These are phyloP conservation scores for Triops cancriformis DNA, from an alignment of 1,140 invertebrate species.

Conservation along the genomic window DNA sequence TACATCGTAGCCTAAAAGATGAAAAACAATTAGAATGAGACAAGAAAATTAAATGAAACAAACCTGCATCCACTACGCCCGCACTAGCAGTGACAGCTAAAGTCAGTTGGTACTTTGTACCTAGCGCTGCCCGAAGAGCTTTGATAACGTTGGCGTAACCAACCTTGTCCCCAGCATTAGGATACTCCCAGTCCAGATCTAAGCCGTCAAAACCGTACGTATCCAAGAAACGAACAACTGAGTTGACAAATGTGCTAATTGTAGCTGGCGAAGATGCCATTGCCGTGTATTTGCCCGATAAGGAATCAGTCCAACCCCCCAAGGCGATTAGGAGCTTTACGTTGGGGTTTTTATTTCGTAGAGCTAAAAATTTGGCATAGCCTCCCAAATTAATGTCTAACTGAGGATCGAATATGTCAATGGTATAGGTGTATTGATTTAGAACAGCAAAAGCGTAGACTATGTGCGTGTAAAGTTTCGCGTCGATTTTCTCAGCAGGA, in stretches of 20 bases:
- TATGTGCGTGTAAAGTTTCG: conserved; percentile 41
- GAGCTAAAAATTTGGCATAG: conserved; percentile 38
- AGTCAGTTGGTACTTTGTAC: conserved; percentile 17
- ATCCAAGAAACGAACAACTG: conserved; percentile 45
- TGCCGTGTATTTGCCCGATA: conserved; percentile 20
- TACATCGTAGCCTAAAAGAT: conserved; percentile 10
- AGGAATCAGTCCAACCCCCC: conserved; percentile 69
- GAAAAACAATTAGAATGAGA: conserved; percentile 10
- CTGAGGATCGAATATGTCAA: conserved; percentile 26
- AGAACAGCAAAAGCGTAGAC: conserved; percentile 42
- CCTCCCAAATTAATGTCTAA: conserved; percentile 20
- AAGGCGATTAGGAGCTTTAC: conserved; percentile 61
- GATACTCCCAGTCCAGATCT: conserved; percentile 52
- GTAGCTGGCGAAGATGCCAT: conserved; percentile 11
- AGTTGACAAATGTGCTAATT: conserved; percentile 46
- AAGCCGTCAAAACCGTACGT: conserved; percentile 52
- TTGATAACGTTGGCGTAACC: conserved; percentile 21
- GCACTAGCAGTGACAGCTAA: conserved; percentile 18
- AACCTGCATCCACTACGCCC: conserved; percentile 9
- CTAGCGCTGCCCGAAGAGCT: conserved; percentile 22
- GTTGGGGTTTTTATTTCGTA: conserved; percentile 53
- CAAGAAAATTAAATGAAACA: neutral
- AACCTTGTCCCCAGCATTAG: conserved; percentile 29
- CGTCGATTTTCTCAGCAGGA: conserved; percentile 36
- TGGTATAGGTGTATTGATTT: conserved; percentile 30